Conservation (phyloP, 2,113 vertebrate species). For the Nibea coibor region DNA sequence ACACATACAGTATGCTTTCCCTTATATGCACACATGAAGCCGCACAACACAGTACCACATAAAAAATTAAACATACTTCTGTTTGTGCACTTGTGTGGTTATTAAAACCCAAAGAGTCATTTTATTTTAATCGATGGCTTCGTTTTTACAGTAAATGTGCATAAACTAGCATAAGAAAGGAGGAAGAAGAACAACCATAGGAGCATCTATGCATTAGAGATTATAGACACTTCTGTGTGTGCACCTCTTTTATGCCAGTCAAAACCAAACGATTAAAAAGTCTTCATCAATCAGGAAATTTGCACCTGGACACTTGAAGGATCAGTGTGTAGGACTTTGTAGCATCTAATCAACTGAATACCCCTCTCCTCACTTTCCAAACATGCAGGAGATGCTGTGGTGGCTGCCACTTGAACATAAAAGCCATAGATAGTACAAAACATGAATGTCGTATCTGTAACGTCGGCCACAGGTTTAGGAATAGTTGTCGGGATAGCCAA, state of each 20-base stretch:
- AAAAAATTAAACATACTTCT: conserved; percentile 1
- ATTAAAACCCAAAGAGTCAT: not conserved
- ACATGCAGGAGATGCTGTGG: too few species aligned
- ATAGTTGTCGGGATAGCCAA: too few species aligned
- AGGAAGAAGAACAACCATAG: not conserved
- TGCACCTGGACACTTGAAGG: too few species aligned
- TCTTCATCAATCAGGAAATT: too few species aligned
- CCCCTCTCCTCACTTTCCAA: too few species aligned
- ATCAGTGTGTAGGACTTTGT: too few species aligned
- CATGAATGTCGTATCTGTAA: too few species aligned
- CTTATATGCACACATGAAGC: conserved; percentile 32
- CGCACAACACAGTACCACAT: conserved; percentile 20
- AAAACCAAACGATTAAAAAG: not conserved
- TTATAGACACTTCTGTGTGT: not conserved
- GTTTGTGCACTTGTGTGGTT: not conserved
- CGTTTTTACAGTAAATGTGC: not conserved
- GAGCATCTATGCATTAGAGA: not conserved
- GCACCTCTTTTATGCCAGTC: not conserved
- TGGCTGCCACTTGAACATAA: too few species aligned
- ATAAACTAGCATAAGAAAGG: not conserved
- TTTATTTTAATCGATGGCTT: not conserved
- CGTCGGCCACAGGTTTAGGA: too few species aligned
- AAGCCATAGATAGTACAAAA: too few species aligned
- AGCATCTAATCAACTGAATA: too few species aligned
- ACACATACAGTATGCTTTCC: conserved; percentile 17